Evolutionary conservation across 2,113 vertebrate genomes (phyloP).

Genomic region (Ceuthmochares aereus): DNA sequence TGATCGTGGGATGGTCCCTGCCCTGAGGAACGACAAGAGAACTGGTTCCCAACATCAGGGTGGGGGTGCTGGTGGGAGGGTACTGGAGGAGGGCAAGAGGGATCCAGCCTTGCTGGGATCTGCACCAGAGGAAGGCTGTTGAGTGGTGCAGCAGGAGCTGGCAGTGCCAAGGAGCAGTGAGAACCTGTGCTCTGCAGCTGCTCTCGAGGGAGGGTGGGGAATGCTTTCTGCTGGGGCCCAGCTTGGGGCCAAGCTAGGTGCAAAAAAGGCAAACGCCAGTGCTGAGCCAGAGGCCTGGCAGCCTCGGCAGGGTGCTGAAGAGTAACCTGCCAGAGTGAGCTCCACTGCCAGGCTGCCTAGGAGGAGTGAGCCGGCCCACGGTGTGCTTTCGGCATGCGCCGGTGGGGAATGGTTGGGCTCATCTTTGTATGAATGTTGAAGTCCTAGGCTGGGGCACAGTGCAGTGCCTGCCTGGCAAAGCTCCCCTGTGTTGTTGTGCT

Average conservation of each 20-base stretch:
- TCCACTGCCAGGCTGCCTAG: background rate
- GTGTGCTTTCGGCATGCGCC: background rate
- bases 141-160: background rate
- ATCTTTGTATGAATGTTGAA: background rate
- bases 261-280: slow-evolving; percentile 48
- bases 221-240: background rate
- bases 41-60: background rate
- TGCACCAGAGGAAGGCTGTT: background rate
- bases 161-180: background rate
- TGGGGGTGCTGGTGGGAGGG: background rate
- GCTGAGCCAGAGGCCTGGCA: slow-evolving; percentile 11
- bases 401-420: background rate
- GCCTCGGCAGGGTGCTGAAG: background rate
- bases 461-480: background rate
- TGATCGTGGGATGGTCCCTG: background rate
- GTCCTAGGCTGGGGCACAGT: fast-evolving
- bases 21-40: background rate
- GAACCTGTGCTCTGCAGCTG: fast-evolving
- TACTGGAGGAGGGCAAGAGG: background rate
- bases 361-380: background rate
- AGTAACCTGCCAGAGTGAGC: background rate
- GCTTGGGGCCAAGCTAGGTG: background rate
- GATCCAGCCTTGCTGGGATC: fast-evolving
- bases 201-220: background rate
- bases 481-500: background rate